Evolutionary conservation across 2,113 vertebrate genomes (phyloP).

Genomic region (Recurvirostra avosetta): DNA sequence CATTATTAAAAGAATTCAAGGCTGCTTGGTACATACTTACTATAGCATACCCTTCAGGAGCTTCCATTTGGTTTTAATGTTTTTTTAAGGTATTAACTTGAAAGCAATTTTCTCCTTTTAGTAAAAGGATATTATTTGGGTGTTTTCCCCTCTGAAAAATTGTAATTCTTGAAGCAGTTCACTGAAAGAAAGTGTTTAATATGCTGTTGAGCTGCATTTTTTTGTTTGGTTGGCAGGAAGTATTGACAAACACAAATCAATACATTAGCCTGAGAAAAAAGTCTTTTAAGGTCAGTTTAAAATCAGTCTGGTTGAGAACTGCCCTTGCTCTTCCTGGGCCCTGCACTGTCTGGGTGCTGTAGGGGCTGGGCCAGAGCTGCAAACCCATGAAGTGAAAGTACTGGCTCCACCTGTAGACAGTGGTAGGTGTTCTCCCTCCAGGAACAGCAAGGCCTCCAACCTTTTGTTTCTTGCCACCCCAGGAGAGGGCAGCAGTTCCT

Average conservation of each 20-base stretch:
- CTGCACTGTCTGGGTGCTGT: accelerated
- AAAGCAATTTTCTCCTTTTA: not conserved
- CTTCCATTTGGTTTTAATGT: not conserved
- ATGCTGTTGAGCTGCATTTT: not conserved
- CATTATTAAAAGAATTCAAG: not conserved
- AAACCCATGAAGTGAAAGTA: not conserved
- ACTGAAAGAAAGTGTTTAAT: not conserved
- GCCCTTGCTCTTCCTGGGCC: not conserved
- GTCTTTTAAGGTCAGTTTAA: not conserved
- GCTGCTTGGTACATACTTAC: not conserved
- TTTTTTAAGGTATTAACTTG: not conserved
- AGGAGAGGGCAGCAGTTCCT: not conserved
- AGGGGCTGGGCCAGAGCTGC: not conserved
- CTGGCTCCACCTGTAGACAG: not conserved
- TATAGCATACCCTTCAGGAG: not conserved
- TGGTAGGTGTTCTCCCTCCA: not conserved
- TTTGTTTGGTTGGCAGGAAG: not conserved
- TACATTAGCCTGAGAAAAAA: not conserved
- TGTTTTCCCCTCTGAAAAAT: not conserved
- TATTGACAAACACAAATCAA: not conserved
- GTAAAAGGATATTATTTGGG: not conserved
- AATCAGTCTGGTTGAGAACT: not conserved
- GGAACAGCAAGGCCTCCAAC: not conserved
- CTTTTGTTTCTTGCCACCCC: not conserved
- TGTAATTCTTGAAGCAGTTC: not conserved